Conservation (phyloP, 2,113 vertebrate genomes). For the Hypomesus transpacificus region DNA sequence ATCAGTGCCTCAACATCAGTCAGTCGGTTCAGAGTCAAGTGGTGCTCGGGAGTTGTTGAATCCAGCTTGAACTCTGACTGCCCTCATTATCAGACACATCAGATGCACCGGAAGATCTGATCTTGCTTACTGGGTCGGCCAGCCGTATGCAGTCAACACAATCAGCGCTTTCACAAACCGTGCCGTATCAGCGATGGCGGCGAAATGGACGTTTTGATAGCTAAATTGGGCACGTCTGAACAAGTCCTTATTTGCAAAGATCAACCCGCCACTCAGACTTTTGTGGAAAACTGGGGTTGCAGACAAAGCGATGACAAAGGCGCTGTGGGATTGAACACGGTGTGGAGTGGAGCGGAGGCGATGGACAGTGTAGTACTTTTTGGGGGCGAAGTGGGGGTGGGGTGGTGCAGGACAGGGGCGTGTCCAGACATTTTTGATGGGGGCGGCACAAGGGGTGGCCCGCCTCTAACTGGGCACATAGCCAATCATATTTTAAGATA, state of each 20-base stretch:
- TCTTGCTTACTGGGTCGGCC: neutral
- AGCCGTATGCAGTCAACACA: no score
- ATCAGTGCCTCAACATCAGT: neutral
- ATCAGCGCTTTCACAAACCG: neutral
- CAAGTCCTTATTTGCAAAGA: no score
- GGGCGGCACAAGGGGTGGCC: no score
- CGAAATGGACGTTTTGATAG: no score
- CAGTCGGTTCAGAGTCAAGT: neutral
- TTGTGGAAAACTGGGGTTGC: neutral
- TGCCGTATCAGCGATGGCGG: neutral
- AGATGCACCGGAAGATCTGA: neutral
- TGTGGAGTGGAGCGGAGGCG: slow-evolving; percentile 8
- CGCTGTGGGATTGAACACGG: slow-evolving; percentile 15
- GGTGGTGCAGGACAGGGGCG: neutral
- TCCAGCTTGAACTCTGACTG: neutral
- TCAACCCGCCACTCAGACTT: neutral
- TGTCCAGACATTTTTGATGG: no score
- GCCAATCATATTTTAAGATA: no score
- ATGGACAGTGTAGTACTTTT: neutral
- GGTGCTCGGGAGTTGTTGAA: neutral
- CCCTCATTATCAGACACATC: neutral
- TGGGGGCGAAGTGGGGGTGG: slow-evolving; percentile 19
- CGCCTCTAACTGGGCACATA: no score
- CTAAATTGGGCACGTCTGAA: no score
- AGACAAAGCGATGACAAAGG: slow-evolving; percentile 5